Evolutionary conservation across 2,113 vertebrate genomes (phyloP).

Genomic region (Eulacestoma nigropectus): DNA sequence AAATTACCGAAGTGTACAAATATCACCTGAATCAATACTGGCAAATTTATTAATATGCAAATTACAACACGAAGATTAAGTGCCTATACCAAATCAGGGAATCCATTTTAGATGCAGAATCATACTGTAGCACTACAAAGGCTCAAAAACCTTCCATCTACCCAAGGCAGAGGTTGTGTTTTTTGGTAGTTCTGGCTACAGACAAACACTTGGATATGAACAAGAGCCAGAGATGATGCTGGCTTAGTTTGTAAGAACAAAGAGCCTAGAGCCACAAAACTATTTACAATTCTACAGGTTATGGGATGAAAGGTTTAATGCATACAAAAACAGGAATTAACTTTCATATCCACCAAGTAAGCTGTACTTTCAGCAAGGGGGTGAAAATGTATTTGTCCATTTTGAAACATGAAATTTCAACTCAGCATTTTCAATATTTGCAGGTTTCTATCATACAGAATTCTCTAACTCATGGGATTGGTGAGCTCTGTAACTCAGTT

Average conservation of each 20-base stretch:
- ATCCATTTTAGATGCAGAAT: background rate
- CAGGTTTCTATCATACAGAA: background rate
- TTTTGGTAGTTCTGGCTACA: background rate
- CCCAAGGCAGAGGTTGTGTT: background rate
- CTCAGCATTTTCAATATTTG: background rate
- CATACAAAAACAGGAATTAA: background rate
- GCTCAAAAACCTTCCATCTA: background rate
- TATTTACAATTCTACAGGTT: background rate
- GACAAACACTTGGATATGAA: background rate
- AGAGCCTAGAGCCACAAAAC: background rate
- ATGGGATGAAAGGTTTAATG: background rate
- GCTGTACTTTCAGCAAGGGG: background rate
- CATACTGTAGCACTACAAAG: background rate
- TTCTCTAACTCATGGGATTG: background rate
- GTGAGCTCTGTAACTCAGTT: background rate
- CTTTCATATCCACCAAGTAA: background rate
- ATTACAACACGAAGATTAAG: background rate
- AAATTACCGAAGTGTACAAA: background rate
- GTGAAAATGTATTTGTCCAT: background rate
- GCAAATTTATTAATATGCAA: background rate
- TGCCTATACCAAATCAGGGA: background rate
- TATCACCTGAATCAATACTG: background rate
- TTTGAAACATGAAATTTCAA: background rate
- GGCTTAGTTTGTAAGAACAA: background rate
- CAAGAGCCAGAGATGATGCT: background rate